phyloP scores from a whole-genome alignment of 1,140 invertebrate species.

The Tetragnatha versicolor region DNA sequence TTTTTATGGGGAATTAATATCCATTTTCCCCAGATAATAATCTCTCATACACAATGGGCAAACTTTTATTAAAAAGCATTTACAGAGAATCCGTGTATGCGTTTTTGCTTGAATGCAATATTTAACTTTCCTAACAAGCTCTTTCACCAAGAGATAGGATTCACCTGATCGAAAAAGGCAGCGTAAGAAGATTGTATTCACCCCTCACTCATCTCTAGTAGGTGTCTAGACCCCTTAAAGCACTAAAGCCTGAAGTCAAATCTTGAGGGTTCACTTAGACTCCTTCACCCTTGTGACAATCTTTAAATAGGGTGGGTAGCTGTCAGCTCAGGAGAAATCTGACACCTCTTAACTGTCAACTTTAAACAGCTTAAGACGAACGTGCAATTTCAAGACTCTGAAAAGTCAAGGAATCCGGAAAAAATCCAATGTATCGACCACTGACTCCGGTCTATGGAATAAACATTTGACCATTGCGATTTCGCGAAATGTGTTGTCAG shows the following conservation, averaged over 20 bases:
- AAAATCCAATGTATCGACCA: conserved; percentile 24
- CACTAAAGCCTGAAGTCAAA: conserved; percentile 5
- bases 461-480: conserved; percentile 34
- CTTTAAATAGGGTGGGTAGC: conserved; percentile 16
- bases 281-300: neutral
- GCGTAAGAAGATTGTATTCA: too few relatives aligned
- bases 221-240: conserved; percentile 6
- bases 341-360: conserved; percentile 27
- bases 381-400: conserved; percentile 4
- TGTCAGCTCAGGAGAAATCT: conserved; percentile 25
- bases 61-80: too few relatives aligned
- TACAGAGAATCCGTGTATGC: too few relatives aligned
- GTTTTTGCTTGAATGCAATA: too few relatives aligned
- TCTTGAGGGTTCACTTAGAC: conserved; percentile 1
- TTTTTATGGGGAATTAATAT: too few relatives aligned
- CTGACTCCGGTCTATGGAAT: neutral
- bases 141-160: too few relatives aligned
- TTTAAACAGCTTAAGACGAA: conserved; percentile 17
- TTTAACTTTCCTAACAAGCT: too few relatives aligned
- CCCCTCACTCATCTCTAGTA: too few relatives aligned
- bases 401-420: neutral
- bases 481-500: conserved; percentile 27
- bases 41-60: too few relatives aligned
- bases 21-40: too few relatives aligned
- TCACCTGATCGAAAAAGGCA: too few relatives aligned